Conservation (phyloP, 2,797 vertebrate genomes). For the Triplophysa bombifrons region DNA sequence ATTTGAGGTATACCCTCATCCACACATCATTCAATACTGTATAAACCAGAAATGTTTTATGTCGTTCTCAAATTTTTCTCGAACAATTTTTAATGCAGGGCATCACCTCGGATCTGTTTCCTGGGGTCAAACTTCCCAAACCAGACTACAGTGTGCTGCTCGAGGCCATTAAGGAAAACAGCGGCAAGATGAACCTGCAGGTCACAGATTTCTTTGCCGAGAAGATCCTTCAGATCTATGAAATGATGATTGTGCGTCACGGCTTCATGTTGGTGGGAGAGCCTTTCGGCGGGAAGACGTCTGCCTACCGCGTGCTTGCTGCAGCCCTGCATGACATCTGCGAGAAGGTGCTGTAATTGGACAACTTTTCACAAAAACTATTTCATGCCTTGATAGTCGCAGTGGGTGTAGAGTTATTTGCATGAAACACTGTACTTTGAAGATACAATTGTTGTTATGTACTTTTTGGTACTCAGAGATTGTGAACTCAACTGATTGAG, state of each 20-base stretch:
- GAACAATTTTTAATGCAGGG: constrained; percentile 71
- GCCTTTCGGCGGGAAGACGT: constrained; percentile 89
- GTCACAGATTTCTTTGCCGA: constrained; percentile 82
- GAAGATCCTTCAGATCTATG: constrained; percentile 91
- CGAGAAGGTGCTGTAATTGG: constrained; percentile 75
- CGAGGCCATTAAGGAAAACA: constrained; percentile 82
- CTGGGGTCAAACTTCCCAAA: constrained; percentile 85
- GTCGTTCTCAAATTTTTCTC: not conserved
- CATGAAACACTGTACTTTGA: not conserved
- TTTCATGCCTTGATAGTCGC: constrained; percentile 2
- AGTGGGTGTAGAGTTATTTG: constrained; percentile 15
- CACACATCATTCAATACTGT: not conserved
- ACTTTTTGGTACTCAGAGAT: constrained; percentile 5
- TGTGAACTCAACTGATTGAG: constrained; percentile 13
- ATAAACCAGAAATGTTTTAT: not conserved
- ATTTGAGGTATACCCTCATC: constrained; percentile 80
- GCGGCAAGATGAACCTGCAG: constrained; percentile 86
- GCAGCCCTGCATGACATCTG: constrained; percentile 81
- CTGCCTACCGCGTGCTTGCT: constrained; percentile 85
- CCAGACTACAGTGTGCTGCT: constrained; percentile 83
- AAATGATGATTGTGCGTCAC: constrained; percentile 94
- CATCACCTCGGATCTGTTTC: constrained; percentile 92
- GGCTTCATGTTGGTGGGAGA: constrained; percentile 94
- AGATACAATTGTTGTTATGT: constrained; percentile 18
- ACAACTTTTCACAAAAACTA: constrained; percentile 13